Conservation (phyloP, 2,888 invertebrate genomes). For the Tortrix viridana region DNA sequence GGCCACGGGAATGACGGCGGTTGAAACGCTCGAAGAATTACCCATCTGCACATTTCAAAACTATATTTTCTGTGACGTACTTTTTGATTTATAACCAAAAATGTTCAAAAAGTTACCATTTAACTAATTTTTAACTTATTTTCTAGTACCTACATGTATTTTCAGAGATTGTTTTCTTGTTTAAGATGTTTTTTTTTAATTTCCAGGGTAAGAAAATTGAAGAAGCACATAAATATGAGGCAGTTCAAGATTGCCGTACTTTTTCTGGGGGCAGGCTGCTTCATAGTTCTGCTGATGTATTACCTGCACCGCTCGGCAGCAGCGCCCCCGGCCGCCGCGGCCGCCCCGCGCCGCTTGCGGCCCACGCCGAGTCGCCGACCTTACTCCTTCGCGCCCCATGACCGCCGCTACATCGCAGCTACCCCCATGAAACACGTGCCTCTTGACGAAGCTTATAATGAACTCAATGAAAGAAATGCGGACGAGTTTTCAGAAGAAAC, state of each 20-base stretch:
- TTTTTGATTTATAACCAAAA: too few relatives aligned
- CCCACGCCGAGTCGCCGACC: not conserved
- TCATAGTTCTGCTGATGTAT: constrained; percentile 53
- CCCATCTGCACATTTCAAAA: too few relatives aligned
- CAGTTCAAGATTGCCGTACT: constrained; percentile 53
- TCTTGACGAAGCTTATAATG: constrained; percentile 53
- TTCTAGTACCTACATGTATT: too few relatives aligned
- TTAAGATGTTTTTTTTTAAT: constrained; percentile 6
- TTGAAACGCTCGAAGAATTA: too few relatives aligned
- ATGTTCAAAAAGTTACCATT: too few relatives aligned
- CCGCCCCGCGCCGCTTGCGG: constrained; percentile 2
- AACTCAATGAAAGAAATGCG: constrained; percentile 43
- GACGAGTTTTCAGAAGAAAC: constrained; percentile 54
- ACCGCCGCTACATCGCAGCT: constrained; percentile 38
- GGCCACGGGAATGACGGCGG: too few relatives aligned
- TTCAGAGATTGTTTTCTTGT: too few relatives aligned
- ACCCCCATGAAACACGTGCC: constrained; percentile 58
- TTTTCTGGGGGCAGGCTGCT: constrained; percentile 46
- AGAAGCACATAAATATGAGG: constrained; percentile 54
- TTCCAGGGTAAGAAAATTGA: constrained; percentile 61
- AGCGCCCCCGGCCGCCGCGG: constrained; percentile 25
- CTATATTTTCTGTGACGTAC: too few relatives aligned
- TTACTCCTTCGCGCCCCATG: too few relatives aligned
- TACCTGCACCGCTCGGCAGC: constrained; percentile 51
- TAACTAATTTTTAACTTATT: too few relatives aligned